Conservation (phyloP, 1,140 invertebrate species). For the Drosophila cardini region DNA sequence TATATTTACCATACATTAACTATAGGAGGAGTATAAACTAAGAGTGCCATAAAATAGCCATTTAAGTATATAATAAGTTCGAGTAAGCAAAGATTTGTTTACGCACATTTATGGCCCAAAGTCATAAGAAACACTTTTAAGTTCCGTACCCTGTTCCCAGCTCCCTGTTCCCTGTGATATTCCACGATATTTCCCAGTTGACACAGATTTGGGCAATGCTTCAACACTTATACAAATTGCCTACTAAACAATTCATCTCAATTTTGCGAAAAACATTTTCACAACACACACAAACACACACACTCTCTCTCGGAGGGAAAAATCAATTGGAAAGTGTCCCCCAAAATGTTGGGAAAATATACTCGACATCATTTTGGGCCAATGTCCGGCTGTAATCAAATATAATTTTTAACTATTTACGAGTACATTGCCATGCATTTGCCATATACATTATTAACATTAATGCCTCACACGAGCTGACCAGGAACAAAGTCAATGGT, state of each 20-base stretch:
- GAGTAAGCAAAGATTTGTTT: conserved; percentile 44
- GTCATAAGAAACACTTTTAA: conserved; percentile 46
- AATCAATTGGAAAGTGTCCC: conserved; percentile 59
- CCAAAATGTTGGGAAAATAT: conserved; percentile 4
- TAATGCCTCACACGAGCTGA: conserved; percentile 62
- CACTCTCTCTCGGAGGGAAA: conserved; percentile 21
- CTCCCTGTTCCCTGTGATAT: no score
- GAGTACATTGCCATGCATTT: conserved; percentile 69
- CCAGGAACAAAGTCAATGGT: conserved; percentile 39
- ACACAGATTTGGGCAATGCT: not conserved
- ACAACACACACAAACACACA: conserved; percentile 3
- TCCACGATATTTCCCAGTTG: conserved; percentile 1
- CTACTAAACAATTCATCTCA: conserved; percentile 76
- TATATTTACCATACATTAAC: not conserved
- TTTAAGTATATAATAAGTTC: conserved; percentile 11
- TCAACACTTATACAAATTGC: conserved; percentile 69
- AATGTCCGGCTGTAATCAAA: conserved; percentile 61
- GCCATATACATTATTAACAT: conserved; percentile 72
- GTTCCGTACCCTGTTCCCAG: no score
- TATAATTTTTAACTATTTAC: conserved; percentile 82
- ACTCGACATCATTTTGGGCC: conserved; percentile 20
- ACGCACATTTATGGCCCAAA: conserved; percentile 37
- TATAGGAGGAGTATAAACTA: not conserved
- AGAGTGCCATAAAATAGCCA: conserved; percentile 25
- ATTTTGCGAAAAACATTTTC: conserved; percentile 46